Evolutionary conservation across 1,140 invertebrate species (phyloP).

Genomic region (Brachystomella parvula): DNA sequence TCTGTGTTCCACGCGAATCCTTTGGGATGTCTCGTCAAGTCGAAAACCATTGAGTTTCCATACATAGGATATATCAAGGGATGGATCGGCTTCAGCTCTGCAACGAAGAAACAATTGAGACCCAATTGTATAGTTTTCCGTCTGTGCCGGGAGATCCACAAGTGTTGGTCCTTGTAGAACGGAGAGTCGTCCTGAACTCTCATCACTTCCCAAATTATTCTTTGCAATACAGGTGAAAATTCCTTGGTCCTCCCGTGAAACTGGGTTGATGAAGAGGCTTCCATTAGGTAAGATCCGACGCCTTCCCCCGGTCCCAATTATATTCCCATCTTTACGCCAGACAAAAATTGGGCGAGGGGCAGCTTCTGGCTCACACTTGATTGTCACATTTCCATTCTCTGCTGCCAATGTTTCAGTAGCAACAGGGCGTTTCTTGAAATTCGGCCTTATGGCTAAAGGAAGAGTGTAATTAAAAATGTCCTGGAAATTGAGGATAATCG

Average conservation of each 20-base stretch:
- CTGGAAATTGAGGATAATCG: neutral
- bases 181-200: conserved; percentile 68
- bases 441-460: conserved; percentile 65
- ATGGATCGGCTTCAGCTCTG: conserved; percentile 65
- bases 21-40: conserved; percentile 51
- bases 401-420: conserved; percentile 81
- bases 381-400: conserved; percentile 81
- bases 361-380: conserved; percentile 87
- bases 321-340: conserved; percentile 84
- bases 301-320: conserved; percentile 65
- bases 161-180: conserved; percentile 70
- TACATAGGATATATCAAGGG: conserved; percentile 78
- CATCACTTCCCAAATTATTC: conserved; percentile 72
- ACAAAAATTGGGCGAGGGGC: conserved; percentile 78
- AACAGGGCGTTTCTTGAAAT: conserved; percentile 81
- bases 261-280: conserved; percentile 75
- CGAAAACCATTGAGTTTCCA: conserved; percentile 81
- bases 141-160: conserved; percentile 55
- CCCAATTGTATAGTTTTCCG: conserved; percentile 59
- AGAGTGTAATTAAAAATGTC: conserved; percentile 13
- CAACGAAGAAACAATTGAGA: conserved; percentile 67
- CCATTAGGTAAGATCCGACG: conserved; percentile 71
- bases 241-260: conserved; percentile 77
- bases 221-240: conserved; percentile 79
- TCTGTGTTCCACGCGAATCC: conserved; percentile 30